Percentiles rank a stretch among this genome's conserved stretches.
Evolutionary conservation across 2,888 invertebrate species (phyloP).

Genomic region (Resseliella maxima): DNA sequence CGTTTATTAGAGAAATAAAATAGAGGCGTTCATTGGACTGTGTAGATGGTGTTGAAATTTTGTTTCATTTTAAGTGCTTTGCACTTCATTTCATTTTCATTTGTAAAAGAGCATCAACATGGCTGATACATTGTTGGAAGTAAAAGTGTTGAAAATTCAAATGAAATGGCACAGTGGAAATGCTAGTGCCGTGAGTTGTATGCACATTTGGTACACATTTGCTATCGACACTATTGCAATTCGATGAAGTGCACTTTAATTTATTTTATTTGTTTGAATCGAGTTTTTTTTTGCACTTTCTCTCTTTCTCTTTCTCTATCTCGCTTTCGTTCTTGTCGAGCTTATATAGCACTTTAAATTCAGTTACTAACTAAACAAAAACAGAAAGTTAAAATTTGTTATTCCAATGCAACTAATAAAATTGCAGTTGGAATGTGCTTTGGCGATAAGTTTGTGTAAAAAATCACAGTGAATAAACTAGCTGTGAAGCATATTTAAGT

Average conservation of each 20-base stretch:
- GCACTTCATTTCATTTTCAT: neutral
- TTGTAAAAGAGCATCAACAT: neutral
- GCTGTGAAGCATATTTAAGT: neutral
- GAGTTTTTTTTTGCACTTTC: neutral
- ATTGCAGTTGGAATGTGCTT: neutral
- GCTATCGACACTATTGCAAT: constrained; percentile 28
- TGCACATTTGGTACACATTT: neutral
- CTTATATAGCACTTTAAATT: neutral
- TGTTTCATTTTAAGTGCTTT: neutral
- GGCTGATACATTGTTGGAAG: neutral
- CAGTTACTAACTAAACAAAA: neutral
- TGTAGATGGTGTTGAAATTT: neutral
- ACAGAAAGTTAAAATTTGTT: neutral
- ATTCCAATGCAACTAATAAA: neutral
- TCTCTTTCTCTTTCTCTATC: too few relatives aligned
- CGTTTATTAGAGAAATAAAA: constrained; percentile 23
- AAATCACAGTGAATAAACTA: neutral
- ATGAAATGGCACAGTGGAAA: constrained; percentile 7
- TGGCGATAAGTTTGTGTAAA: neutral
- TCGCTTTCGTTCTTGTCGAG: neutral
- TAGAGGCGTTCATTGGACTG: neutral
- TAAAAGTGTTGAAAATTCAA: neutral
- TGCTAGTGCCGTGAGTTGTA: neutral
- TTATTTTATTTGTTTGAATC: constrained; percentile 35
- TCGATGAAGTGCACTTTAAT: constrained; percentile 28